Conservation (phyloP, 1,140 invertebrate species). For the Calycopis cecrops region DNA sequence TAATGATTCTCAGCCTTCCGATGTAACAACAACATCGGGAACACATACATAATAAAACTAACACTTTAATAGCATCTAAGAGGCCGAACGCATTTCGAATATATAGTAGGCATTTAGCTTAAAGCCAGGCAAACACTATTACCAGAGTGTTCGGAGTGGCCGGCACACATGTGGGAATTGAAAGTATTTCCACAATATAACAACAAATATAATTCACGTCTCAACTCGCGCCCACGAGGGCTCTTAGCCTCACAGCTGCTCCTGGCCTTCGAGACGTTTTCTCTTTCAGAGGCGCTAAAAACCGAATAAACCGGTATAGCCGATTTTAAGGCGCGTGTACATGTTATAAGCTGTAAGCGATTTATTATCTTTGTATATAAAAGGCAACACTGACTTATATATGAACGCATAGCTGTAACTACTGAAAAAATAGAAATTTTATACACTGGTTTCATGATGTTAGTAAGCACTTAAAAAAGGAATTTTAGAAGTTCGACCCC, state of each 20-base stretch:
- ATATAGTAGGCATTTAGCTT: neutral
- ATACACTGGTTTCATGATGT: too few relatives aligned
- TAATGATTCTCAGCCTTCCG: too few relatives aligned
- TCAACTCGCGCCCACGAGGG: conserved; percentile 24
- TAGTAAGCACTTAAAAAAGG: too few relatives aligned
- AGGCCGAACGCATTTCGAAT: neutral
- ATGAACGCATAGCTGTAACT: too few relatives aligned
- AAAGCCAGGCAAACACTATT: conserved; percentile 4
- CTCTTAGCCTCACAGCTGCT: conserved; percentile 39
- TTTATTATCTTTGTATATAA: neutral
- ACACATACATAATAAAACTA: conserved; percentile 7
- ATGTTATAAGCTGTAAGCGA: conserved; percentile 18
- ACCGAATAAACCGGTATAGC: conserved; percentile 47
- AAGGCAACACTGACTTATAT: neutral
- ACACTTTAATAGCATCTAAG: neutral
- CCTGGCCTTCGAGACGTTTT: conserved; percentile 34
- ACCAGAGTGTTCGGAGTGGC: neutral
- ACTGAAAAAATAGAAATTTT: too few relatives aligned
- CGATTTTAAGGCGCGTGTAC: conserved; percentile 30
- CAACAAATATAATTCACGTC: conserved; percentile 33
- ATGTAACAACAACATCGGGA: too few relatives aligned
- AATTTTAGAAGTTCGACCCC: too few relatives aligned
- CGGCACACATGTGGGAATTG: neutral
- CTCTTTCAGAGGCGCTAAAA: conserved; percentile 50
- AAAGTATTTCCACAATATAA: conserved; percentile 25